Evolutionary conservation across 2,888 invertebrate genomes (phyloP).

Genomic region (Eristalis tenax): DNA sequence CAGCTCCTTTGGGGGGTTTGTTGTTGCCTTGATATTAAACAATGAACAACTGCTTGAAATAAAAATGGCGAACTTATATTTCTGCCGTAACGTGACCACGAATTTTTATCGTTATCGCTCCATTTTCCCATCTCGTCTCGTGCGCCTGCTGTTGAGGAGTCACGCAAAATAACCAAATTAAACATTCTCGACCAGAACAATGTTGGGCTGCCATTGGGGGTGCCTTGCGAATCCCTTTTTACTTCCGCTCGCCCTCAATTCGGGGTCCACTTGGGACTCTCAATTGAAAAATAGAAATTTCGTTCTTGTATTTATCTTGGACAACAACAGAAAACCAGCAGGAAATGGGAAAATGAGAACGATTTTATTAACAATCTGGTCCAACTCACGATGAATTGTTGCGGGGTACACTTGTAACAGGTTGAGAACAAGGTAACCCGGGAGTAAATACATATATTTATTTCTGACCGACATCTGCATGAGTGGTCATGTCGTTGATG

Average conservation of each 20-base stretch:
- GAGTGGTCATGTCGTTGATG: slow-evolving; percentile 21
- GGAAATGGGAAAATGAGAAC: background rate
- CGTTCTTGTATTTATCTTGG: background rate
- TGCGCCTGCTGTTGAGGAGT: background rate
- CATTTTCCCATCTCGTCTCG: background rate
- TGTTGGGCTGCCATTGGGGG: background rate
- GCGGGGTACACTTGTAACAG: too few species aligned
- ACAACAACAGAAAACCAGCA: too few species aligned
- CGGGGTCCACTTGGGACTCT: background rate
- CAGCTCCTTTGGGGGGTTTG: too few species aligned
- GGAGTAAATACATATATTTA: slow-evolving; percentile 22
- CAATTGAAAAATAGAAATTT: slow-evolving; percentile 13
- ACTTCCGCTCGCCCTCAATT: background rate
- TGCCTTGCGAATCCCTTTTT: background rate
- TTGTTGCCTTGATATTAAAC: background rate
- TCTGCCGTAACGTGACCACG: slow-evolving; percentile 14
- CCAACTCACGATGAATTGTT: background rate
- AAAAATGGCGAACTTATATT: slow-evolving; percentile 17
- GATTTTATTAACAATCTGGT: background rate
- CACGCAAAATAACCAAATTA: slow-evolving; percentile 26
- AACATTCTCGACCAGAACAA: slow-evolving; percentile 10
- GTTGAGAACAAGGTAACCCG: too few species aligned
- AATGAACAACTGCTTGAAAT: slow-evolving; percentile 1
- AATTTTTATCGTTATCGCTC: slow-evolving; percentile 10
- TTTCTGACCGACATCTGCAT: slow-evolving; percentile 1